Percentiles rank a stretch among this genome's conserved stretches.
Conservation (phyloP, 2,888 invertebrate species). For the Acronicta psi region DNA sequence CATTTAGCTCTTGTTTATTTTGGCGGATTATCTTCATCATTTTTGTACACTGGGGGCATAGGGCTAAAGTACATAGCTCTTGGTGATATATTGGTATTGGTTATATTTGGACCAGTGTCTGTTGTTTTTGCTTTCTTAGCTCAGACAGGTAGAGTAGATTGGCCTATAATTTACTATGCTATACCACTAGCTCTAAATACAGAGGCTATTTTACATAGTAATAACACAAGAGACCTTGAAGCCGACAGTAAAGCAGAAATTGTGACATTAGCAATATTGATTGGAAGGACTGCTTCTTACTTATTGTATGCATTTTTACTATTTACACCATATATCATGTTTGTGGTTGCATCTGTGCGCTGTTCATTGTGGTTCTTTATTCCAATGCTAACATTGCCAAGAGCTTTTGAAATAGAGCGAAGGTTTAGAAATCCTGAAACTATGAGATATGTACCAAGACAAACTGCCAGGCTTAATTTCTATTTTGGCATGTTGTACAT, state of each 20-base stretch:
- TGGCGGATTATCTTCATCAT: constrained; percentile 97
- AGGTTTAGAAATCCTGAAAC: constrained; percentile 94
- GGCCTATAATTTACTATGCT: constrained; percentile 97
- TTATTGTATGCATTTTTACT: constrained; percentile 96
- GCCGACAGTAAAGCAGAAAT: constrained; percentile 96
- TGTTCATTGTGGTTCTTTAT: constrained; percentile 96
- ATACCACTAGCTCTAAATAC: constrained; percentile 97
- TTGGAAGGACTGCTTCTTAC: constrained; percentile 97
- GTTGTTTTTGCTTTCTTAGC: constrained; percentile 97
- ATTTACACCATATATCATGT: constrained; percentile 96
- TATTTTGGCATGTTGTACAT: constrained; percentile 97
- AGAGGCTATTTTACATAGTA: constrained; percentile 98
- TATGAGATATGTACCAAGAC: constrained; percentile 94
- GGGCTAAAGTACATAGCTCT: constrained; percentile 98
- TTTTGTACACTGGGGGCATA: constrained; percentile 98
- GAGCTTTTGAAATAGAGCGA: constrained; percentile 97
- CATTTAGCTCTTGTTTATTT: constrained; percentile 98
- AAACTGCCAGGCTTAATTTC: constrained; percentile 96
- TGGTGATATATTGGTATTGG: constrained; percentile 96
- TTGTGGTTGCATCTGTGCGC: constrained; percentile 95
- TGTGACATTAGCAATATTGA: constrained; percentile 97
- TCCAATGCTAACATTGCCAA: constrained; percentile 95
- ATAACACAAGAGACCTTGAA: constrained; percentile 97
- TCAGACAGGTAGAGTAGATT: constrained; percentile 97
- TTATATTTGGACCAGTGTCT: constrained; percentile 98